Evolutionary conservation across 2,113 vertebrate species (phyloP), one percentile per base, ranked within the genome.

Genomic region (Anarrhichthys ocellatus): DNA sequence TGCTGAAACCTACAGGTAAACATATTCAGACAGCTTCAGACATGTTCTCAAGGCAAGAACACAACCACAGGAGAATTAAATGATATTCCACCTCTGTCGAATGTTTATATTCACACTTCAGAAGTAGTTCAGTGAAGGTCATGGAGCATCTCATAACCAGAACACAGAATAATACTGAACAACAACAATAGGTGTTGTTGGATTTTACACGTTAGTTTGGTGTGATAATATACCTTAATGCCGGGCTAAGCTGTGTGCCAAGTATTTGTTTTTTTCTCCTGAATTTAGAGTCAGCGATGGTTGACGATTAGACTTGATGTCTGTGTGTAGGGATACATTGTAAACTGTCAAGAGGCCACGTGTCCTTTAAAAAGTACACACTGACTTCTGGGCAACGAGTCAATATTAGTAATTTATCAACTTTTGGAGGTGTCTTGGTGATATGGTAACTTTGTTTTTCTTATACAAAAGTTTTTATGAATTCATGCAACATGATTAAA

Each of bases 1-100:
- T 54, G 52, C 77, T 80, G 71, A 66, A 85, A 90, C 77, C 73
- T 59, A 9, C 83, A 90, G 87, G 67, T 85, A 58, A 81, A 83
- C 68, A 84, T 48, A 34, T 18, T 52, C 82, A 80, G 73, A 40
- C 90, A 68, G 77, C 65, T 78, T 83, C 71, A 89, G 88, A 91
- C 88, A 82, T 54, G 89, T 84, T 85, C 78, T 78, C 14, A 6
- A 61, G 38, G 22, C 67, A 8, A 50, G 70, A 36, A 32, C 9
- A 40, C 36, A 61, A 86, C 80, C 78, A 82, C 85, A 66, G 72
- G 52, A 40, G 70, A 50, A 58, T 5, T 80, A 86, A 87, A 76
- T 56, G 27, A 89, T 81, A 82, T 82, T 75, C 63, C 32, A 54
- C 50, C 65, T 64, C 46, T 36, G 46, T 50, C 14, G n/a, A 61